Evolutionary conservation across 2,888 invertebrate genomes (phyloP).

Genomic region (Conistra vaccinii): DNA sequence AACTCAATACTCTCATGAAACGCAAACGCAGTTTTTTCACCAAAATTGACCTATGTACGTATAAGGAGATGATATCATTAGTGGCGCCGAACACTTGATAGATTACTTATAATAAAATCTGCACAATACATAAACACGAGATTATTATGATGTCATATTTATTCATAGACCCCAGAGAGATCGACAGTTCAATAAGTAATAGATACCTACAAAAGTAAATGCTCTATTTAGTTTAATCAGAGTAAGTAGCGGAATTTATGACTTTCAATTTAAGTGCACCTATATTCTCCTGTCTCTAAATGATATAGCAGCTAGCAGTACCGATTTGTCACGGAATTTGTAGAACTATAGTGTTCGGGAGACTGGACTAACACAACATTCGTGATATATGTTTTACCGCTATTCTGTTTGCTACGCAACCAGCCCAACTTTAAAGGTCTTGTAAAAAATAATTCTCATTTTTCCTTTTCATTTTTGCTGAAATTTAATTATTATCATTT

Average conservation of each 20-base stretch:
- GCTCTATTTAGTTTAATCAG: conserved; percentile 32
- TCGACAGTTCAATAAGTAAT: conserved; percentile 42
- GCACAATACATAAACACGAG: conserved; percentile 56
- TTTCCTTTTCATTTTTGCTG: too few species aligned
- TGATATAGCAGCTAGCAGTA: neutral
- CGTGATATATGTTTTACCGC: neutral
- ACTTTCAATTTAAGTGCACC: conserved; percentile 15
- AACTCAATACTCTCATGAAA: neutral
- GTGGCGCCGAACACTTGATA: conserved; percentile 51
- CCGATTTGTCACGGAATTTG: conserved; percentile 15
- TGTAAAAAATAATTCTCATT: neutral
- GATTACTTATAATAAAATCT: conserved; percentile 60
- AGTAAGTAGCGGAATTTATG: conserved; percentile 16
- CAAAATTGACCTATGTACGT: conserved; percentile 36
- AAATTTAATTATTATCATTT: too few species aligned
- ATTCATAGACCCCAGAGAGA: conserved; percentile 48
- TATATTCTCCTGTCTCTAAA: neutral
- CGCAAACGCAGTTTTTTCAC: neutral
- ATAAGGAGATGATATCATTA: conserved; percentile 62
- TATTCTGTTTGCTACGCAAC: too few species aligned
- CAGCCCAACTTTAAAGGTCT: neutral
- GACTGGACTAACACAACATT: neutral
- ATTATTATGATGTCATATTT: conserved; percentile 62
- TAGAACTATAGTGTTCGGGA: neutral
- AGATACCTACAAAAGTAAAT: conserved; percentile 33